phyloP scores from a whole-genome alignment of 2,888 invertebrate species.

The Macroteleia sp. region DNA sequence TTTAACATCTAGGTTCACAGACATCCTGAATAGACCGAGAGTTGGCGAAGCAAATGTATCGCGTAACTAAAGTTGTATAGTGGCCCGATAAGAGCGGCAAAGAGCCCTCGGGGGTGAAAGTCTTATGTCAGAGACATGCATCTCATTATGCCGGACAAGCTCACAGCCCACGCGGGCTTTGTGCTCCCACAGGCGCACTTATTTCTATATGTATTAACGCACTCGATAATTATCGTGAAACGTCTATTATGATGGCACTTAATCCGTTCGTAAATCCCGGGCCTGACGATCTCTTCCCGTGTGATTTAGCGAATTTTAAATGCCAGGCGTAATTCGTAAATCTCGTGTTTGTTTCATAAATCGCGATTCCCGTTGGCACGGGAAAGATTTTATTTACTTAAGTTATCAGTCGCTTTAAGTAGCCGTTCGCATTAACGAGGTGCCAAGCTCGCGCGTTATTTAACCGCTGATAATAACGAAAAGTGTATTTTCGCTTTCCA shows the following conservation, averaged over 20 bases:
- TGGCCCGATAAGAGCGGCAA: conserved; percentile 45
- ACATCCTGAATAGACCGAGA: too few relatives aligned
- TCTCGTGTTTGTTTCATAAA: conserved; percentile 11
- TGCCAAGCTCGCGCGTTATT: neutral
- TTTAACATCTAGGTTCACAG: conserved; percentile 1
- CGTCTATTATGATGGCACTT: conserved; percentile 29
- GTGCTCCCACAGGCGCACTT: conserved; percentile 39
- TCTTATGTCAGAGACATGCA: conserved; percentile 79
- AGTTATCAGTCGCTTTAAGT: conserved; percentile 5
- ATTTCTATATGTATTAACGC: conserved; percentile 29
- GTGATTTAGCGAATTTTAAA: conserved; percentile 25
- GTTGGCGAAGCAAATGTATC: conserved; percentile 21
- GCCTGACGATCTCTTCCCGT: neutral
- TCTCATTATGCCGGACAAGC: conserved; percentile 77
- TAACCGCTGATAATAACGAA: conserved; percentile 4
- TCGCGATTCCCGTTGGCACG: neutral
- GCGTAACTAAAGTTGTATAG: conserved; percentile 23
- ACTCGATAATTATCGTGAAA: conserved; percentile 24
- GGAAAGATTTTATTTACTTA: too few relatives aligned
- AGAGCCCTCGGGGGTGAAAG: conserved; percentile 79
- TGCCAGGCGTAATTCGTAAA: conserved; percentile 11
- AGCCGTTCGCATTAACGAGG: conserved; percentile 6
- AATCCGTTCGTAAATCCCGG: neutral
- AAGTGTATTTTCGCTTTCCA: conserved; percentile 19
- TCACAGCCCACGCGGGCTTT: conserved; percentile 67